A percentile compares a stretch with the other conserved stretches of the same genome.
These are phyloP conservation scores for Zonitis immaculata DNA, from an alignment of 2,888 invertebrate genomes.

Conservation along the genomic window DNA sequence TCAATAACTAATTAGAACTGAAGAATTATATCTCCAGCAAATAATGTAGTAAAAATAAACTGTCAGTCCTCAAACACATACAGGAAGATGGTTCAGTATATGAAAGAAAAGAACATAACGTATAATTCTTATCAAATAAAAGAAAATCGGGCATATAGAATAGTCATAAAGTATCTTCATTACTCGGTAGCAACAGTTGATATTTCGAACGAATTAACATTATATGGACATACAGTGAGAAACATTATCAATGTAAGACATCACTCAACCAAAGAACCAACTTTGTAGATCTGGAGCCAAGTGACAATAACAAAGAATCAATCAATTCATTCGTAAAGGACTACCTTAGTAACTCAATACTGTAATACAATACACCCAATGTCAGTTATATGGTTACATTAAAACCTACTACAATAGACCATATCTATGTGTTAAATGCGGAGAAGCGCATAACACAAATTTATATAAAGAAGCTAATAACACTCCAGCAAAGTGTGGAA, in stretches of 20 bases:
- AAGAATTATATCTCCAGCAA: no score
- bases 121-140: constrained; percentile 20
- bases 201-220: constrained; percentile 7
- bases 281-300: constrained; percentile 22
- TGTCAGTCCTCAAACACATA: constrained; percentile 13
- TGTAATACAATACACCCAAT: not conserved
- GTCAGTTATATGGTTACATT: not conserved
- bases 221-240: constrained; percentile 15
- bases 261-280: constrained; percentile 14
- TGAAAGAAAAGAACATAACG: constrained; percentile 15
- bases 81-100: constrained; percentile 11
- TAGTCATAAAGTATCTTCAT: constrained; percentile 18
- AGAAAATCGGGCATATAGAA: constrained; percentile 15
- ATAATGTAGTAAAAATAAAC: constrained; percentile 18
- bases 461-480: no score
- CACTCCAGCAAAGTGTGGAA: no score
- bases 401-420: not conserved
- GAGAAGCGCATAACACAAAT: no score
- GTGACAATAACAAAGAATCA: constrained; percentile 18
- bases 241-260: constrained; percentile 19
- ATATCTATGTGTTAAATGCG: not conserved
- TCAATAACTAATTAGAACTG: no score
- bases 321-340: constrained; percentile 17
- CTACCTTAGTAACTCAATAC: not conserved
- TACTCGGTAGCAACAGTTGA: constrained; percentile 11